Evolutionary conservation across 2,797 vertebrate genomes (phyloP).

Genomic region (Zalophus californianus): DNA sequence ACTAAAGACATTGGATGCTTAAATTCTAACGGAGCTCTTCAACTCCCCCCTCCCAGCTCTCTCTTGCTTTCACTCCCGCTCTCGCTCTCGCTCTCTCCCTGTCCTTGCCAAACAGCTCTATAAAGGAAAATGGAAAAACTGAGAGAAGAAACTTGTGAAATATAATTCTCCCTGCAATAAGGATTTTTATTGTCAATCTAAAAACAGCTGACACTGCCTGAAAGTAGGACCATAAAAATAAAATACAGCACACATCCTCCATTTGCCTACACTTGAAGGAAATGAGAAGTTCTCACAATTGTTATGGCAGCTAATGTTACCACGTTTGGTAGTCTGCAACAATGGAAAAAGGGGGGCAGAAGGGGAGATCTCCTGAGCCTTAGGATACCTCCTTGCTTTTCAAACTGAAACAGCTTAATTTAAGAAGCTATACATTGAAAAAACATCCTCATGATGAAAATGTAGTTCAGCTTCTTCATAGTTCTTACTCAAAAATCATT

Average conservation of each 20-base stretch:
- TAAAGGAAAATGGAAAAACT: constrained; percentile 72
- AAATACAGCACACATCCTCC: constrained; percentile 80
- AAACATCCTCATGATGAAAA: constrained; percentile 58
- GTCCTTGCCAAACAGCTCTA: constrained; percentile 5
- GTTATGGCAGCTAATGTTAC: constrained; percentile 69
- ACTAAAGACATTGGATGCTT: neutral
- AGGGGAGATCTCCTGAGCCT: neutral
- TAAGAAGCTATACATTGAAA: constrained; percentile 62
- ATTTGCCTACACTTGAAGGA: constrained; percentile 84
- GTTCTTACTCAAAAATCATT: constrained; percentile 52
- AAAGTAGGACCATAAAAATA: constrained; percentile 83
- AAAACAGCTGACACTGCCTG: constrained; percentile 83
- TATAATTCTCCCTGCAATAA: constrained; percentile 80
- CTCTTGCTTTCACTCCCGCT: too few relatives aligned
- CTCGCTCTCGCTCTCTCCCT: too few relatives aligned
- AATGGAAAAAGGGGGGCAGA: neutral
- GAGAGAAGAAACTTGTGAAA: constrained; percentile 78
- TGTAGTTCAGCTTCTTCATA: constrained; percentile 32
- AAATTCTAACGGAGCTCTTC: neutral
- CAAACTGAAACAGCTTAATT: constrained; percentile 65
- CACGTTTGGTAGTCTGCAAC: constrained; percentile 71
- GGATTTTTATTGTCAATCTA: constrained; percentile 84
- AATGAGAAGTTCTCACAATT: constrained; percentile 82
- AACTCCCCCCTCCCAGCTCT: neutral
- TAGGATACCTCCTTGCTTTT: constrained; percentile 40